These are phyloP conservation scores for Aphrocallistes beatrix DNA, from an alignment of 37 sponge, comb jelly and placozoan genomes.

Conservation along the genomic window DNA sequence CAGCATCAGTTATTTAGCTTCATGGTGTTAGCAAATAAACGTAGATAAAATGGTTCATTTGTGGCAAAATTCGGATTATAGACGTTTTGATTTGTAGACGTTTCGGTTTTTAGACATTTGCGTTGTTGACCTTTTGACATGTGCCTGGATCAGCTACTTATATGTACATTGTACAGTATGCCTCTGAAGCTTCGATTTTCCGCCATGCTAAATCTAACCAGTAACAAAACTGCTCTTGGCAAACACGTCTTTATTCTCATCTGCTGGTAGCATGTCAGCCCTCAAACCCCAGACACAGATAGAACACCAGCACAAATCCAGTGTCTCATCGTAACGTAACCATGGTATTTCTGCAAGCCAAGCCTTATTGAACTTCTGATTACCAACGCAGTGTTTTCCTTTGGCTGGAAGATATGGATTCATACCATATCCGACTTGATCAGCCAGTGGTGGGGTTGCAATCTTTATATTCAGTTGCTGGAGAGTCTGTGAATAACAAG, in stretches of 20 bases:
- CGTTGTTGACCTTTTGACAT: no score
- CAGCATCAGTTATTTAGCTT: neutral
- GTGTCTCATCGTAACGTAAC: neutral
- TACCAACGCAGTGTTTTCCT: neutral
- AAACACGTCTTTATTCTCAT: neutral
- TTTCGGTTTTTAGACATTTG: no score
- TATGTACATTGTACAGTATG: no score
- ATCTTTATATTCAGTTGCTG: neutral
- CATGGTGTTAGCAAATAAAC: no score
- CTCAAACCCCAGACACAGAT: neutral
- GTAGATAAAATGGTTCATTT: no score
- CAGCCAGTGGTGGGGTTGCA: neutral
- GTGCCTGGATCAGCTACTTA: no score
- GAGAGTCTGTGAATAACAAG: constrained; percentile 15
- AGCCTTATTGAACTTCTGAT: neutral
- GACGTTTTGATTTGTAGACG: no score
- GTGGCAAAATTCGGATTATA: no score
- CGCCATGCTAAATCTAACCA: neutral
- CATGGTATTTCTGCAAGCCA: neutral
- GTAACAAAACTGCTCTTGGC: neutral
- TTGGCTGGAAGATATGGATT: neutral
- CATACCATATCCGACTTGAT: neutral
- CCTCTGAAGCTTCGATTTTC: no score
- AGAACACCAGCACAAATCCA: no score
- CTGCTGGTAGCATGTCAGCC: neutral